Conservation (phyloP, 30 jellyfish, hydroid and myxozoan genomes). For the Pelagia noctiluca region DNA sequence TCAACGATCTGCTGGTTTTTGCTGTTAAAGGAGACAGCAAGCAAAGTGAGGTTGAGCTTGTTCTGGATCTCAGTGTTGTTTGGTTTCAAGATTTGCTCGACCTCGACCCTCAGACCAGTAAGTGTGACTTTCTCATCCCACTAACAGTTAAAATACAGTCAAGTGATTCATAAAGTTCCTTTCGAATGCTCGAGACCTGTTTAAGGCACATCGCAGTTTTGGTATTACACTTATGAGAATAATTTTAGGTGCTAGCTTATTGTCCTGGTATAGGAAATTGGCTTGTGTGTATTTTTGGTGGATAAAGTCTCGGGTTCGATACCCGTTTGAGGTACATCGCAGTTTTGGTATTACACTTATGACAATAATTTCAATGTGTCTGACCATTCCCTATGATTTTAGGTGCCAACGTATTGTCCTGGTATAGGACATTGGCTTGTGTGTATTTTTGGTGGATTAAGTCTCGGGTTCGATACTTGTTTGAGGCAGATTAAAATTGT, state of each 20-base stretch:
- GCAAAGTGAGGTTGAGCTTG: constrained; percentile 91
- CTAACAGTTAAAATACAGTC: neutral
- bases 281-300: neutral
- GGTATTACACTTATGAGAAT: neutral
- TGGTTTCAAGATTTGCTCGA: constrained; percentile 93
- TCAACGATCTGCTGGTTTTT: constrained; percentile 91
- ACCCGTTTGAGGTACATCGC: neutral
- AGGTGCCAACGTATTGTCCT: neutral
- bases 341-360: neutral
- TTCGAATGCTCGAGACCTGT: neutral
- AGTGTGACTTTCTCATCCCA: neutral
- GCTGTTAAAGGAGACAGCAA: constrained; percentile 84
- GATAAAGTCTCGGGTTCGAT: too few relatives aligned
- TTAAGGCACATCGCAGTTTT: neutral
- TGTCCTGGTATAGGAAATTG: neutral
- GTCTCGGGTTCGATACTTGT: neutral
- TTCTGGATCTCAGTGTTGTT: constrained; percentile 84
- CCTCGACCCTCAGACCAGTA: constrained; percentile 96
- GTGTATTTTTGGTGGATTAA: too few relatives aligned
- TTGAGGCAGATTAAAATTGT: neutral
- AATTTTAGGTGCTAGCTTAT: neutral
- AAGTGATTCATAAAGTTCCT: neutral
- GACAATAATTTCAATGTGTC: too few relatives aligned
- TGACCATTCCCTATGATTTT: too few relatives aligned
- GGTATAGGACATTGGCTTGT: neutral